Conservation (phyloP, 2,888 invertebrate species). For the Maniola hyperantus region DNA sequence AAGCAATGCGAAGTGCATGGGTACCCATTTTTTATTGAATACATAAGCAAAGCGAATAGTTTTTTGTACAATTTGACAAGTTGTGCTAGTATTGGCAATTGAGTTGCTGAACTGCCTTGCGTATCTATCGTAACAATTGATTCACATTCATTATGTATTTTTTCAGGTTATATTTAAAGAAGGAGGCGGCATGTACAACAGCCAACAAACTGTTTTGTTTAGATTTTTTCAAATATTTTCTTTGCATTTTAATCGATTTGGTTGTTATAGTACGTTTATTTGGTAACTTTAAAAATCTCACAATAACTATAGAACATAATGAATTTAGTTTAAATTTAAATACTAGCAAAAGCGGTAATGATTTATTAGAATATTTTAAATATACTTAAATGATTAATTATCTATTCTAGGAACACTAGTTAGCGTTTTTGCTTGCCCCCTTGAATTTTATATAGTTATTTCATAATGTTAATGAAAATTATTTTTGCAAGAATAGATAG, state of each 20-base stretch:
- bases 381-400: neutral
- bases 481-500: neutral
- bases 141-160: constrained; percentile 33
- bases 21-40: constrained; percentile 45
- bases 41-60: constrained; percentile 25
- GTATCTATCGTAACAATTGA: neutral
- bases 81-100: neutral
- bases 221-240: constrained; percentile 55
- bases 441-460: neutral
- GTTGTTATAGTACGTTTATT: constrained; percentile 18
- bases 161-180: constrained; percentile 58
- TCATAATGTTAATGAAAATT: constrained; percentile 1
- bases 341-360: neutral
- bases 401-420: neutral
- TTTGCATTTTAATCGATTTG: constrained; percentile 62
- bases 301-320: too few species aligned
- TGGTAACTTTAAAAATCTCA: neutral
- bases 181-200: constrained; percentile 48
- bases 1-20: constrained; percentile 41
- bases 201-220: constrained; percentile 46
- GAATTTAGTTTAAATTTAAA: constrained; percentile 5
- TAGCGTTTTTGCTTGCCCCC: neutral
- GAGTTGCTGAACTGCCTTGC: neutral
- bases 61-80: constrained; percentile 21
- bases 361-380: neutral